A percentile compares a stretch with the other conserved stretches of the same genome.
phyloP scores from a whole-genome alignment of 2,113 vertebrate genomes.

The Octodon degus region DNA sequence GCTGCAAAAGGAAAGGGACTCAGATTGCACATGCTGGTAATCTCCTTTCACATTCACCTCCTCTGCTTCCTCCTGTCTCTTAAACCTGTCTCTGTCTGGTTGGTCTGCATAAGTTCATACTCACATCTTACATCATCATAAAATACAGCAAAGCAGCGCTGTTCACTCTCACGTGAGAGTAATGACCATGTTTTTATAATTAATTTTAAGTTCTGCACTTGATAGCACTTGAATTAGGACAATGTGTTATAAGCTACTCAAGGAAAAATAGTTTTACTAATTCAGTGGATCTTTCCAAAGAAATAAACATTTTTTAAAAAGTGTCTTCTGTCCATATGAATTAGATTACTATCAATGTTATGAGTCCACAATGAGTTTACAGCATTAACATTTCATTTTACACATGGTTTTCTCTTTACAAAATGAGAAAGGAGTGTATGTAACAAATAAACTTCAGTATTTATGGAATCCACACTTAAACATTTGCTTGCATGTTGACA shows the following conservation, averaged over 20 bases:
- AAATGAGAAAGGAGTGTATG: not conserved
- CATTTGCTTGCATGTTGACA: too few species aligned
- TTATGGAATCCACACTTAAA: not conserved
- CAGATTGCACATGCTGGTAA: not conserved
- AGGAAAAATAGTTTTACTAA: not conserved
- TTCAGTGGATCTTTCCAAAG: not conserved
- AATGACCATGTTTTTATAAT: not conserved
- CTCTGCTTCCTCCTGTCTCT: not conserved
- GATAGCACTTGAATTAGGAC: not conserved
- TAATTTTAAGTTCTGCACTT: not conserved
- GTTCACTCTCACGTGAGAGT: not conserved
- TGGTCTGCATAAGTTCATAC: not conserved
- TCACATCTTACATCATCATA: not conserved
- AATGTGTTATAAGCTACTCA: not conserved
- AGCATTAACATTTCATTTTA: not conserved
- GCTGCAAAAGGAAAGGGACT: slow-evolving; percentile 23
- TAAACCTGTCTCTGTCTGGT: not conserved
- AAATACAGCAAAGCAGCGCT: not conserved
- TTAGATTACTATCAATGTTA: not conserved
- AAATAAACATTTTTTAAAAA: not conserved
- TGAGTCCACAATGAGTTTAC: not conserved
- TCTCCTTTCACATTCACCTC: not conserved
- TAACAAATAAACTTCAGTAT: not conserved
- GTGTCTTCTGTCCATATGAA: not conserved
- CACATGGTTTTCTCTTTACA: not conserved